These are phyloP conservation scores for Ennomos fuscantarius DNA, from an alignment of 2,888 invertebrate species.

Conservation along the genomic window DNA sequence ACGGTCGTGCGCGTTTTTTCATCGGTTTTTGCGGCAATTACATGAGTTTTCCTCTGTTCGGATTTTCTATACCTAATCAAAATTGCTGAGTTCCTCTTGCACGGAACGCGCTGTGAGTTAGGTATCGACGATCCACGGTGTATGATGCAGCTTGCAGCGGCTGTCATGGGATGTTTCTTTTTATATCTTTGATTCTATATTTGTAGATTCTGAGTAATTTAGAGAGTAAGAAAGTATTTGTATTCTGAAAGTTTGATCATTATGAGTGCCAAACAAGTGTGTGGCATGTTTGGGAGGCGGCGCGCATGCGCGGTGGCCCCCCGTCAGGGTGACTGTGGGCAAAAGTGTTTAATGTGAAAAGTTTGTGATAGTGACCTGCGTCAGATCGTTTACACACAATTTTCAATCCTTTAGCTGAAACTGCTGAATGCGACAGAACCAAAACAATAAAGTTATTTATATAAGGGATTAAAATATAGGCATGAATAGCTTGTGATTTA, in stretches of 20 bases:
- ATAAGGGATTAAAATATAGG: constrained; percentile 2
- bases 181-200: constrained; percentile 33
- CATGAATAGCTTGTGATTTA: neutral
- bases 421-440: constrained; percentile 23
- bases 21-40: constrained; percentile 64
- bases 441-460: constrained; percentile 16
- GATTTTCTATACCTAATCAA: constrained; percentile 72
- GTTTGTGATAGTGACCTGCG: constrained; percentile 59
- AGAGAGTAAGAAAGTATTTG: constrained; percentile 15
- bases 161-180: constrained; percentile 49
- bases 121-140: constrained; percentile 44
- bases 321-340: constrained; percentile 50
- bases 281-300: constrained; percentile 31
- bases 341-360: constrained; percentile 69
- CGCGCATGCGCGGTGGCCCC: constrained; percentile 55
- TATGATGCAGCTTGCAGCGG: constrained; percentile 33
- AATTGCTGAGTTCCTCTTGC: constrained; percentile 65
- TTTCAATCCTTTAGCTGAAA: constrained; percentile 42
- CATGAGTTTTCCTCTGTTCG: constrained; percentile 68
- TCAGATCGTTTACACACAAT: constrained; percentile 53
- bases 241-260: constrained; percentile 23
- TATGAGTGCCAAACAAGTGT: constrained; percentile 48
- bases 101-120: constrained; percentile 57
- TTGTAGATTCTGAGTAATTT: constrained; percentile 31
- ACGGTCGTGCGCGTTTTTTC: constrained; percentile 68